A percentile compares a stretch with the other conserved stretches of the same genome.
These are phyloP conservation scores for Dolichotis patagonum DNA, from an alignment of 2,113 vertebrate species.

Conservation along the genomic window DNA sequence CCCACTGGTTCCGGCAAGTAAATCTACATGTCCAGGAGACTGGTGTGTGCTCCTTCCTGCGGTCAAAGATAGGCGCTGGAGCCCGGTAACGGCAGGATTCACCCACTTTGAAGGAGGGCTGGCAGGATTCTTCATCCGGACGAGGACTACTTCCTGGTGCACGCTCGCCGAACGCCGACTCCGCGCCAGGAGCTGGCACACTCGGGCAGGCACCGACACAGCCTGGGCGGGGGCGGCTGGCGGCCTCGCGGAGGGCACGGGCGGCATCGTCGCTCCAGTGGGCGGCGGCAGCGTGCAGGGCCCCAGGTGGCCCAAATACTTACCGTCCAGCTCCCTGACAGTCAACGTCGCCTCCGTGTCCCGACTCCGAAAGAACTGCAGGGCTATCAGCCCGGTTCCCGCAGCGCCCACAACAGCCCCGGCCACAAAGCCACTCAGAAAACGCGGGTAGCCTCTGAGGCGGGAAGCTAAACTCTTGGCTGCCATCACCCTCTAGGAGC, in stretches of 20 bases:
- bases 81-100: not conserved
- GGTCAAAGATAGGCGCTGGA: not conserved
- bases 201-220: not conserved
- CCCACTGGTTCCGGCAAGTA: not conserved
- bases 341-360: not conserved
- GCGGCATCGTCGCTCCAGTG: not conserved
- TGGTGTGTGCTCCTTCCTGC: not conserved
- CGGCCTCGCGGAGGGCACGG: not conserved
- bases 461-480: not conserved
- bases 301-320: conserved; percentile 33
- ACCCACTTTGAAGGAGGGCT: not conserved
- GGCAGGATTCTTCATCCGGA: not conserved
- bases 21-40: not conserved
- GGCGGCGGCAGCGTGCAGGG: not conserved
- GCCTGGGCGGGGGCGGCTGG: too few relatives aligned
- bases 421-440: conserved; percentile 80
- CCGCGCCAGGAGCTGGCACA: not conserved
- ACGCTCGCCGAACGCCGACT: not conserved
- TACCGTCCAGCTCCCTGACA: conserved; percentile 62
- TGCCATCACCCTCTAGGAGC: conserved; percentile 54
- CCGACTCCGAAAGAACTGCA: conserved; percentile 71
- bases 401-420: conserved; percentile 78
- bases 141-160: not conserved
- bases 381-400: conserved; percentile 73
- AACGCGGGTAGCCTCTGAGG: conserved; percentile 56